These are phyloP conservation scores for Cyprinodon brontotheroides DNA, from an alignment of 2,113 vertebrate species.

Conservation along the genomic window DNA sequence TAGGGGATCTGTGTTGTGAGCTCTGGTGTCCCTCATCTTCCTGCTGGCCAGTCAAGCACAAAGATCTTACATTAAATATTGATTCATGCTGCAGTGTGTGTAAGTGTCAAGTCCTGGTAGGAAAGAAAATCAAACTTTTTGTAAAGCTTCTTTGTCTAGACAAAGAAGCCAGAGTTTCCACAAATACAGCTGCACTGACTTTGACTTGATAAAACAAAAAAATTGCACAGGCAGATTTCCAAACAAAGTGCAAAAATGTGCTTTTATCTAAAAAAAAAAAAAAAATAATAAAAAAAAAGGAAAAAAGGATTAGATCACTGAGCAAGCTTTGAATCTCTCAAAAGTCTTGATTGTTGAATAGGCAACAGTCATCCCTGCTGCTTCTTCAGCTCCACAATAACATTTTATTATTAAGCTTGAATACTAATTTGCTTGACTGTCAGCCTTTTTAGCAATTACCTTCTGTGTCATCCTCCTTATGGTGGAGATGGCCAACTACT, in stretches of 20 bases:
- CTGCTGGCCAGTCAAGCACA: no score
- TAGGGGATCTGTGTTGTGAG: no score
- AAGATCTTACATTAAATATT: no score
- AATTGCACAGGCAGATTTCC: background rate
- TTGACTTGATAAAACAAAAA: background rate
- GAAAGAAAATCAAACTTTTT: background rate
- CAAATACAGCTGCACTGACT: background rate
- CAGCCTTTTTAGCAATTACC: background rate
- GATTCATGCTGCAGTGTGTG: background rate
- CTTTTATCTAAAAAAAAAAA: background rate
- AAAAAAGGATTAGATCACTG: background rate
- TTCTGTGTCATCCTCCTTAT: background rate
- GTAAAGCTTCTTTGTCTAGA: no score
- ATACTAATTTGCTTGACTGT: background rate
- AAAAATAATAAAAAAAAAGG: no score
- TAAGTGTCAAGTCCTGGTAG: background rate
- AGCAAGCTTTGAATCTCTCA: background rate
- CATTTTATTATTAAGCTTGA: background rate
- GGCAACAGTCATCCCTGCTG: background rate
- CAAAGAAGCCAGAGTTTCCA: background rate
- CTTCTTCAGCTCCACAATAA: background rate
- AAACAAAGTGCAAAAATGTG: background rate
- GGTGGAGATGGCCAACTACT: background rate
- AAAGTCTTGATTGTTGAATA: background rate
- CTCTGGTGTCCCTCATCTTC: no score